Evolutionary conservation across 30 jellyfish, hydroid and myxozoan genomes (phyloP), one percentile per base, ranked within the genome.

Genomic region (Nemopilema nomurai): DNA sequence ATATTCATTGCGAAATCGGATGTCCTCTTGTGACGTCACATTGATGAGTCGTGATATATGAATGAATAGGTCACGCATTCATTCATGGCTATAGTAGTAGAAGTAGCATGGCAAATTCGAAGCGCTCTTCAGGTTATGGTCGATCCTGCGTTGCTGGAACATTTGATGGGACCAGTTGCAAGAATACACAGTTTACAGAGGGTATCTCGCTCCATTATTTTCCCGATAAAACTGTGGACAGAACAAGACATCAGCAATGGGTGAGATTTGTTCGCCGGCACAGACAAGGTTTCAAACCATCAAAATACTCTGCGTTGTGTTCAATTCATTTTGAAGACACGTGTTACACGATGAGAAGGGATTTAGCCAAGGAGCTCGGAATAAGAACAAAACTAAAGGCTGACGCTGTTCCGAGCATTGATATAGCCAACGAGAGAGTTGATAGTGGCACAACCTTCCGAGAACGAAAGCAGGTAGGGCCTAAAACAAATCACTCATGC

Each of bases 241-340:
- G 51, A 28, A 24, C 25, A 29, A 69, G 79, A 29, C 79, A 69
- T 29, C 51, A 69, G 79, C 53, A 26, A 19, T 69, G 79, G 64
- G 79, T 69, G 51, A 24, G 53, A 21, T 69, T 69, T 69, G 79
- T 69, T 69, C 79, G n/a, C 27, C 27, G 79, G 51, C 79, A 69
- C 79, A 24, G 79, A 69, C 79, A 24, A 19, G 51, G 51, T 19
- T 69, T 29, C 25, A 69, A 20, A 69, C 79, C 79, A 28, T 23
- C 51, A 28, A 23, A 23, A 19, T 69, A 69, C n/a, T n/a, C n/a
- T n/a, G n/a, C n/a, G n/a, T n/a, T n/a, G n/a, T n/a, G n/a, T n/a
- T n/a, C n/a, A n/a, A 18, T 67, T 24, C 24, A 67, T 67, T 67
- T 67, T 67, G 76, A 67, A 17, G 76, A 67, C 24, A 18, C 19